Evolutionary conservation across 1,140 invertebrate genomes (phyloP), one percentile per base, ranked within the genome.

Genomic region (Eupristina koningsbergeri): DNA sequence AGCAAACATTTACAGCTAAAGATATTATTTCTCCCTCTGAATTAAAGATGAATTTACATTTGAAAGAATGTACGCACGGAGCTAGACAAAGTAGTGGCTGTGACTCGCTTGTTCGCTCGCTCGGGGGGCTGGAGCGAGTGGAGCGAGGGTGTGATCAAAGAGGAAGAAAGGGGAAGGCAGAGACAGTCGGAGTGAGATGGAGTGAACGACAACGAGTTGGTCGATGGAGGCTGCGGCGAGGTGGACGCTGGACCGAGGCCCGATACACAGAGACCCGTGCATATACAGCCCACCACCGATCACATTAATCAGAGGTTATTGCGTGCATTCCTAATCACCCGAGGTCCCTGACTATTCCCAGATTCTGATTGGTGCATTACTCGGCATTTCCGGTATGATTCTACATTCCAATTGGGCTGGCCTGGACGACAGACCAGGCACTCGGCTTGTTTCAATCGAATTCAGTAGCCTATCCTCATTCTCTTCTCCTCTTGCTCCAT

Each of bases 221-320:
- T 77, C 22, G 67, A 47, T 22, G 71, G 41, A 61, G 69, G 31
- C 31, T 34, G 83, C 22, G 83, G 58, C 36, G 26, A n/a, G n/a
- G n/a, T n/a, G n/a, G n/a, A 29, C 26, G 61, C 61, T 2, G 41
- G 22, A 15, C 5, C 41, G 41, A 5, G 41, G 41, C 41, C 41
- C 61, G 76, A 31, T 31, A 39, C 39, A n/a, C 61, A 3, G 22
- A 15, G 26, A 39, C 34, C 22, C 0, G 45, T 3, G 73, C 73
- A 63, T 13, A n/a, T 61, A 67, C n/a, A 77, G 58, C 89, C 41
- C 6, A 89, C 89, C 89, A 91, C 91, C 91, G 91, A 92, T 93
- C 91, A 92, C 91, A 92, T 92, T 92, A 92, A 92, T 92, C 92
- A 92, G 92, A 92, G 92, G 91, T 92, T 92, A 92, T 92, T 92